Evolutionary conservation across 2,113 vertebrate genomes (phyloP).

Genomic region (Oryzias woworae): DNA sequence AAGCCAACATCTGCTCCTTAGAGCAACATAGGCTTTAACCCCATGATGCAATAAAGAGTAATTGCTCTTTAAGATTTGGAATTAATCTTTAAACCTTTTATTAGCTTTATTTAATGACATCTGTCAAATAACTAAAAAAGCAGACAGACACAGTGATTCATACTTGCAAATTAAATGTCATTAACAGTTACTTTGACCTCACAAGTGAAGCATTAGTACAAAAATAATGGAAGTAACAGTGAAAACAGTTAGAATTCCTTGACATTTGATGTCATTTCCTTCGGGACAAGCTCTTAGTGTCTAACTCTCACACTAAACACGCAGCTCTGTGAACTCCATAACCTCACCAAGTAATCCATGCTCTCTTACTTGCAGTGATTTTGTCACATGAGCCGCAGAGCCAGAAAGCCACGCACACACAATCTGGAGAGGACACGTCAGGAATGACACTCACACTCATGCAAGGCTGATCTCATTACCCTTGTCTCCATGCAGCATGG

Average conservation of each 20-base stretch:
- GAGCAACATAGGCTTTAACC: no score
- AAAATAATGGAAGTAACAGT: slow-evolving; percentile 11
- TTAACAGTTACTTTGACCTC: neutral
- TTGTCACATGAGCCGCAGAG: slow-evolving; percentile 67
- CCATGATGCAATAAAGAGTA: no score
- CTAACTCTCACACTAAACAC: slow-evolving; percentile 33
- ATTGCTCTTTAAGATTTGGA: no score
- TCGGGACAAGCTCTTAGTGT: slow-evolving; percentile 17
- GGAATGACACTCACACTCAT: slow-evolving; percentile 58
- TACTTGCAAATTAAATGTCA: no score
- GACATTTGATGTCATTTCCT: slow-evolving; percentile 45
- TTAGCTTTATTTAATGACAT: no score
- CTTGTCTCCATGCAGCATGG: slow-evolving; percentile 59
- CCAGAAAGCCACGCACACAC: slow-evolving; percentile 38
- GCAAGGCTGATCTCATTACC: slow-evolving; percentile 72
- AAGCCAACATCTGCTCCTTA: no score
- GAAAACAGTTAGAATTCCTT: slow-evolving; percentile 38
- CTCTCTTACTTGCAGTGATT: slow-evolving; percentile 53
- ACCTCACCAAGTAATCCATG: slow-evolving; percentile 64
- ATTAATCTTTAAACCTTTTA: no score
- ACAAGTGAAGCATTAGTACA: slow-evolving; percentile 9
- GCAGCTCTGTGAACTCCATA: slow-evolving; percentile 51
- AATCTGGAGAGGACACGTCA: slow-evolving; percentile 63
- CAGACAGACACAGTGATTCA: no score
- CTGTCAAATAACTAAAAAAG: no score